These are phyloP conservation scores for Protonemura montana DNA, from an alignment of 2,888 invertebrate species.

Conservation along the genomic window DNA sequence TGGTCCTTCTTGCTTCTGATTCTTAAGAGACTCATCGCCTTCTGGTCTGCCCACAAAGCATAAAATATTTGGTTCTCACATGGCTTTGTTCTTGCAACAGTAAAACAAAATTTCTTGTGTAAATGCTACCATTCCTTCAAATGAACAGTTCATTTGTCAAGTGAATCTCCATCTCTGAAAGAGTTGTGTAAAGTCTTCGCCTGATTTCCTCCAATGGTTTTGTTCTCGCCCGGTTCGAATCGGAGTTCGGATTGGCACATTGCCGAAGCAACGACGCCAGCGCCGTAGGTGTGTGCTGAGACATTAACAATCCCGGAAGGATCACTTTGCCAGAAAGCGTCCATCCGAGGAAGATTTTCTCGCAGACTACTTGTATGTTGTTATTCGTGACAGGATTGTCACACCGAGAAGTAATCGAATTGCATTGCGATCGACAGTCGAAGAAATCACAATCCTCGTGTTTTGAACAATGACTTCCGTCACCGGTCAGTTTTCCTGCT, in stretches of 20 bases:
- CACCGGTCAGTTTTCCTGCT: conserved; percentile 61
- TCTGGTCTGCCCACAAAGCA: not conserved
- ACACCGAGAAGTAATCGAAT: conserved; percentile 63
- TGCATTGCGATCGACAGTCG: conserved; percentile 72
- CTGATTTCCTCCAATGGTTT: conserved; percentile 61
- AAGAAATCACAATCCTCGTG: conserved; percentile 73
- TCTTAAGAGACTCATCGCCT: not conserved
- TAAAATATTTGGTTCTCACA: no score
- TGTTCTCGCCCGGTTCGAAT: conserved; percentile 60
- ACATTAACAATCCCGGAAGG: conserved; percentile 68
- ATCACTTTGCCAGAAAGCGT: conserved; percentile 67
- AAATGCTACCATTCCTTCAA: not conserved
- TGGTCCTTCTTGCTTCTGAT: not conserved
- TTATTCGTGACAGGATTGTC: conserved; percentile 66
- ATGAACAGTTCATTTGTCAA: conserved; percentile 29
- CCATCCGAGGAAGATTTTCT: conserved; percentile 72
- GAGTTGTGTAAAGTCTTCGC: conserved; percentile 63
- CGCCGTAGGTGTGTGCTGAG: conserved; percentile 66
- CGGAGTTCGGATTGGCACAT: conserved; percentile 60
- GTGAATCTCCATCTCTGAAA: conserved; percentile 57
- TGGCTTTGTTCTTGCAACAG: not conserved
- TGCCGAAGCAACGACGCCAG: conserved; percentile 66
- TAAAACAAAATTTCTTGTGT: not conserved
- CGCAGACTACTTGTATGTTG: conserved; percentile 71
- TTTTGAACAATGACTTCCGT: conserved; percentile 61